phyloP scores from a whole-genome alignment of 2,113 vertebrate genomes.

The Pholis gunnellus region DNA sequence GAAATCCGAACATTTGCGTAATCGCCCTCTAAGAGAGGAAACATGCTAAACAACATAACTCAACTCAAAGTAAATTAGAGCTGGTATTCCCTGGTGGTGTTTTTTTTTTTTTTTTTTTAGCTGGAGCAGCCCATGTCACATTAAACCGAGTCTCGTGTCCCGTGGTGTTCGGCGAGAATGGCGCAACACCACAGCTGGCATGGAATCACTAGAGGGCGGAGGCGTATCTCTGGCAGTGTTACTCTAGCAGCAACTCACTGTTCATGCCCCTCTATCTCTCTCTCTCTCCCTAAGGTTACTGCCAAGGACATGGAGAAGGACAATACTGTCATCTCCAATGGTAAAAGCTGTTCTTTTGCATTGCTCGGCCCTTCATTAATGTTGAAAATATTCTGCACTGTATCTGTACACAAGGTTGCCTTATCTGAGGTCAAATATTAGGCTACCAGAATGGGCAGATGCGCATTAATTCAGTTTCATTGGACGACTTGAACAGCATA shows the following conservation, averaged over 20 bases:
- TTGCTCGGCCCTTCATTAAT: slow-evolving; percentile 15
- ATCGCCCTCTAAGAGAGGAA: slow-evolving; percentile 50
- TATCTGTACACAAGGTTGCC: background rate
- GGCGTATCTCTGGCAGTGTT: slow-evolving; percentile 52
- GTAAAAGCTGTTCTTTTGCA: slow-evolving; percentile 67
- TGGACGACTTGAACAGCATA: slow-evolving; percentile 6
- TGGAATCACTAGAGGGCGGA: slow-evolving; percentile 70
- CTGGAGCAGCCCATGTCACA: slow-evolving; percentile 71
- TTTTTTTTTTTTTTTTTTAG: slow-evolving; percentile 40
- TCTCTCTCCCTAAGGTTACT: slow-evolving; percentile 76
- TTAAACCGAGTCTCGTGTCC: slow-evolving; percentile 61
- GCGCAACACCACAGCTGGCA: slow-evolving; percentile 72
- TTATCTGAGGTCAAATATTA: slow-evolving; percentile 22
- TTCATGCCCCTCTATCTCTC: slow-evolving; percentile 52
- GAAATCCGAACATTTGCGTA: slow-evolving; percentile 54
- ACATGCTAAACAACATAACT: slow-evolving; percentile 57
- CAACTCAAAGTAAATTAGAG: slow-evolving; percentile 66
- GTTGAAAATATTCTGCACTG: background rate
- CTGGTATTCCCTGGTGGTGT: slow-evolving; percentile 61
- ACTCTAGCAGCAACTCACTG: slow-evolving; percentile 63
- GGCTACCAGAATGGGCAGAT: slow-evolving; percentile 5
- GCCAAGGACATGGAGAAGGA: slow-evolving; percentile 79
- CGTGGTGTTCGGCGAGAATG: slow-evolving; percentile 52
- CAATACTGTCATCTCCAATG: slow-evolving; percentile 53
- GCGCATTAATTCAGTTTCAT: background rate